Evolutionary conservation across 2,888 invertebrate genomes (phyloP).

Genomic region (Parasteatoda lunata): DNA sequence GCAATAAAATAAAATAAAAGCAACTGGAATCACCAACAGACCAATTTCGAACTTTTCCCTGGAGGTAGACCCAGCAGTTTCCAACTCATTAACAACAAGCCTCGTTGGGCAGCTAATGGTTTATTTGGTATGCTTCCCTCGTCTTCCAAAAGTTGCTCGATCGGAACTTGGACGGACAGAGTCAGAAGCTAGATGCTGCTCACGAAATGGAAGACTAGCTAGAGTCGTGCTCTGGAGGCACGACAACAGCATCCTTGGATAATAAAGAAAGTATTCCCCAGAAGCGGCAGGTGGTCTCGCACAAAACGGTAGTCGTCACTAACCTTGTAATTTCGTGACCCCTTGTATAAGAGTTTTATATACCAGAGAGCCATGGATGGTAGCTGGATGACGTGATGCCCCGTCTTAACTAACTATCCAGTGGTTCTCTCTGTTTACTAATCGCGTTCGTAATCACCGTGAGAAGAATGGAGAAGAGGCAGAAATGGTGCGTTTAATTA

Average conservation of each 20-base stretch:
- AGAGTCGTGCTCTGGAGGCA: constrained; percentile 33
- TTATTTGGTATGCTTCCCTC: constrained; percentile 39
- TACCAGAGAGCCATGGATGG: background rate
- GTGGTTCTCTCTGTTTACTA: background rate
- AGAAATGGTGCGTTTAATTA: too few relatives aligned
- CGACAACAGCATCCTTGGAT: constrained; percentile 7
- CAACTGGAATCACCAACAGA: too few relatives aligned
- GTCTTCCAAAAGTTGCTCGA: constrained; percentile 5
- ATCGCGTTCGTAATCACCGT: too few relatives aligned
- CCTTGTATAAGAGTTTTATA: background rate
- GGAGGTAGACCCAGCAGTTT: too few relatives aligned
- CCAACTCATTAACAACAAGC: background rate
- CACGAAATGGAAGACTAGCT: constrained; percentile 29
- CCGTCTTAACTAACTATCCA: constrained; percentile 19
- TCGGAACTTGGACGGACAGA: background rate
- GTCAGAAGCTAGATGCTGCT: constrained; percentile 16
- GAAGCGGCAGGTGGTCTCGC: constrained; percentile 34
- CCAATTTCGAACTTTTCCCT: too few relatives aligned
- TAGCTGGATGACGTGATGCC: constrained; percentile 29
- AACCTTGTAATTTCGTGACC: constrained; percentile 54
- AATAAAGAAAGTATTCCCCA: constrained; percentile 11
- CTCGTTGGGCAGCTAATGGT: constrained; percentile 26
- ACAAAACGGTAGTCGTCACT: constrained; percentile 38
- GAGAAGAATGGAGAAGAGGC: too few relatives aligned
- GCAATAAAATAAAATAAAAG: too few relatives aligned